Conservation (phyloP, 2,113 vertebrate genomes). For the Planiliza haematocheilus region DNA sequence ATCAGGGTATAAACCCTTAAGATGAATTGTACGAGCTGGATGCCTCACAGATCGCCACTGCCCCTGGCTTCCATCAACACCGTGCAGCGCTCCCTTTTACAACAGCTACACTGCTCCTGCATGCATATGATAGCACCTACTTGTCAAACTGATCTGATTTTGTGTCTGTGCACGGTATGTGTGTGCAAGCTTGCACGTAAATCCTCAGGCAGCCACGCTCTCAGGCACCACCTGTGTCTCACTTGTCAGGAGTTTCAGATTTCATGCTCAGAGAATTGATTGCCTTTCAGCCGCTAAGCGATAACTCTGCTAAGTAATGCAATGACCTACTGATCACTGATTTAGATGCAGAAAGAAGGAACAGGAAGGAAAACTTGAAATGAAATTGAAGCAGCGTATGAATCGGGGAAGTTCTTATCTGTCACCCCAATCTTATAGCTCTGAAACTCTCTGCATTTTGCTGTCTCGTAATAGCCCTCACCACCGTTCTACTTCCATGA, state of each 20-base stretch:
- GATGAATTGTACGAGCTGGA: slow-evolving; percentile 23
- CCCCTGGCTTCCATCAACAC: slow-evolving; percentile 30
- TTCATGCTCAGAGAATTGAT: slow-evolving; percentile 38
- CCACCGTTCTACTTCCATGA: background rate
- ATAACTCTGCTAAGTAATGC: slow-evolving; percentile 26
- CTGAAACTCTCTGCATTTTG: background rate
- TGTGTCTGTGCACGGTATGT: slow-evolving; percentile 6
- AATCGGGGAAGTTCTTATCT: slow-evolving; percentile 35
- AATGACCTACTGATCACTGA: slow-evolving; percentile 11
- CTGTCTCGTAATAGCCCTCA: background rate
- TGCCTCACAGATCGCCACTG: slow-evolving; percentile 18
- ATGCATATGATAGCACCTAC: background rate
- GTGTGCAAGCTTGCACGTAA: slow-evolving; percentile 30
- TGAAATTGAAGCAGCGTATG: slow-evolving; percentile 19
- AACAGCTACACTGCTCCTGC: slow-evolving; percentile 4
- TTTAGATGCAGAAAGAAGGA: background rate
- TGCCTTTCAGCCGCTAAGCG: background rate
- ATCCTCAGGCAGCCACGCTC: slow-evolving; percentile 18
- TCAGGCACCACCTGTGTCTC: slow-evolving; percentile 26
- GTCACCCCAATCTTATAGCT: slow-evolving; percentile 9
- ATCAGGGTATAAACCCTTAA: background rate
- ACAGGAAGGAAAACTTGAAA: slow-evolving; percentile 45
- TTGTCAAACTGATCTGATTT: slow-evolving; percentile 12
- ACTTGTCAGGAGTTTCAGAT: slow-evolving; percentile 44
- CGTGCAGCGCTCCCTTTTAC: slow-evolving; percentile 1